Conservation (phyloP, 2,888 invertebrate genomes). For the Gastrophysa polygoni region DNA sequence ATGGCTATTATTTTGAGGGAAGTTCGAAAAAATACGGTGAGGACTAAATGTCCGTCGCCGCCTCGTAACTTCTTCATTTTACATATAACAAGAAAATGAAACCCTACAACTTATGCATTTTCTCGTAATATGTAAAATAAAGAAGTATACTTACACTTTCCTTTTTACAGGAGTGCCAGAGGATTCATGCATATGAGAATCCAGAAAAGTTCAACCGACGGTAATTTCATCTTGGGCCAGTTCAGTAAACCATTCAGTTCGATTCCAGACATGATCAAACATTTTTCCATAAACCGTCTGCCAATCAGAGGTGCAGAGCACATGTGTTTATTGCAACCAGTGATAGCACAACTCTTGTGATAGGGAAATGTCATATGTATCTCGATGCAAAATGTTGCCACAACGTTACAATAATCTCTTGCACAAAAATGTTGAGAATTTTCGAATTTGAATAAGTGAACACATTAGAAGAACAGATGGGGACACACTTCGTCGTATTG, state of each 20-base stretch:
- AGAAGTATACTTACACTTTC: not conserved
- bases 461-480: too few relatives aligned
- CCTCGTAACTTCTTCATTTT: too few relatives aligned
- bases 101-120: too few relatives aligned
- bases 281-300: conserved; percentile 90
- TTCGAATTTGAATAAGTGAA: too few relatives aligned
- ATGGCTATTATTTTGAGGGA: too few relatives aligned
- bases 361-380: conserved; percentile 40
- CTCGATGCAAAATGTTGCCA: not conserved
- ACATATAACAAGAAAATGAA: not conserved
- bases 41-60: too few relatives aligned
- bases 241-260: conserved; percentile 91
- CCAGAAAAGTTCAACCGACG: conserved; percentile 73
- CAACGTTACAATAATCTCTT: not conserved
- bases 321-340: conserved; percentile 92
- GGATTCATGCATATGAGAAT: conserved; percentile 98
- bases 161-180: conserved; percentile 78
- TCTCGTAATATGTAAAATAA: conserved; percentile 14
- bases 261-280: conserved; percentile 94
- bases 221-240: conserved; percentile 88
- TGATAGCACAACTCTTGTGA: conserved; percentile 81
- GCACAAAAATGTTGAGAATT: not conserved
- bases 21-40: too few relatives aligned
- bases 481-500: too few relatives aligned
- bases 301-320: conserved; percentile 96